Evolutionary conservation across 2,888 invertebrate species (phyloP), one percentile per base, ranked within the genome.

Genomic region (Watsonalla binaria): DNA sequence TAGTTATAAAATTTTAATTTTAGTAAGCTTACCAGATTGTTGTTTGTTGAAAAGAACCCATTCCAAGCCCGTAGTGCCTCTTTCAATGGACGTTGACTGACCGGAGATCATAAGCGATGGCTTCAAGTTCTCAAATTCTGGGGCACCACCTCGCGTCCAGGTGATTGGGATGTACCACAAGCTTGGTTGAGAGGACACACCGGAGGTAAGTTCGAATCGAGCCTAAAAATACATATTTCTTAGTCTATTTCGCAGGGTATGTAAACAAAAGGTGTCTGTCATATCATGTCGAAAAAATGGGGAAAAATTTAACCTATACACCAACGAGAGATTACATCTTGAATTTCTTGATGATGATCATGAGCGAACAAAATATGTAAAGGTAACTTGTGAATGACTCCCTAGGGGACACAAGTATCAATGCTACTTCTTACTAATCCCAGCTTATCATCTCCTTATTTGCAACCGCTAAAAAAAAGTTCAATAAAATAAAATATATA

Each of bases 41-140:
- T 93, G 92, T 50, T 92, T 83, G 71, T 94, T 94, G 55, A 93
- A 90, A 34, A 94, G 80, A 6, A 94, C 84, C 94, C 94, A 94
- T 61, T 92, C 91, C 2, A 70, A 55, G 5, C 82, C 85, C 51
- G 59, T 63, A 0, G 74, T 72, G 11, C 80, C 84, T 55, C 84
- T 75, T 0, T 79, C 52, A 6, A 90, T 73, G 0, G 64, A 56
- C 0, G 70, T 70, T 0, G 65, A 50, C 53, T 66, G 63, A 0
- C 49, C 63, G 1, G 76, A 77, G 11, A 89, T 61, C 9, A 90
- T 58, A 46, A 80, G 69, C 2, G 80, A 69, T 7, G 92, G 90
- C 59, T 88, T 87, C 0, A 89, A 72, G 49, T 89, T 57, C 0
- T 67, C 59, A 54, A 92, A 92, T 9, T 90, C 79, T 0, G 74